Percentiles rank a stretch among this genome's conserved stretches.
These are phyloP conservation scores for Sinodicranocentrus sp. DNA, from an alignment of 2,888 invertebrate species.

Conservation along the genomic window DNA sequence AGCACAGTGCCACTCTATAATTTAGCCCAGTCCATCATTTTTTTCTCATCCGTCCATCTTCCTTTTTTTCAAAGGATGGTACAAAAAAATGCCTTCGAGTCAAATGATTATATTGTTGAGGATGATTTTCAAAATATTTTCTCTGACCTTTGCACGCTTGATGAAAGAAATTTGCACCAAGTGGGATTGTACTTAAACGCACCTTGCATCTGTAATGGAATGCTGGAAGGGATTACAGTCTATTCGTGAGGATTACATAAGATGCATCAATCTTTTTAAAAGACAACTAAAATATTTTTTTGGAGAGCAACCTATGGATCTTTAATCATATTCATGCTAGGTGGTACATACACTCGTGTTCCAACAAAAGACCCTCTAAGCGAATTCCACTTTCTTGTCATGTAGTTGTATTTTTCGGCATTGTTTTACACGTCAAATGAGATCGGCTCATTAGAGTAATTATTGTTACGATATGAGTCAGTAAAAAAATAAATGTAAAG, in stretches of 20 bases:
- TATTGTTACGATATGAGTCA: constrained; percentile 58
- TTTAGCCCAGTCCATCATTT: constrained; percentile 49
- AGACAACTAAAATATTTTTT: constrained; percentile 3
- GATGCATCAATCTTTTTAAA: constrained; percentile 6
- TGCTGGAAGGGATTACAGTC: constrained; percentile 9
- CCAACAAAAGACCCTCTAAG: constrained; percentile 8
- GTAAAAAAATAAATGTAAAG: constrained; percentile 41
- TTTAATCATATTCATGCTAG: constrained; percentile 51
- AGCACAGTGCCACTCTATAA: constrained; percentile 46
- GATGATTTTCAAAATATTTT: constrained; percentile 63
- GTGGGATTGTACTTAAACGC: not conserved
- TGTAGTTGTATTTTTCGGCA: constrained; percentile 48
- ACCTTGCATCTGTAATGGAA: not conserved
- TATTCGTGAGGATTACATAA: not conserved
- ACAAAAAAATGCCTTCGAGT: constrained; percentile 47
- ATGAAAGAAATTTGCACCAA: constrained; percentile 36
- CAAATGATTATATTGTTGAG: constrained; percentile 20
- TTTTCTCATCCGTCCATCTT: constrained; percentile 32
- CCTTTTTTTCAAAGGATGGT: constrained; percentile 15
- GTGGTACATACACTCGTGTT: constrained; percentile 30
- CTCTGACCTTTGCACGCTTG: constrained; percentile 27
- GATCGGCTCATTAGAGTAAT: constrained; percentile 66
- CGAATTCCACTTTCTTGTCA: constrained; percentile 48
- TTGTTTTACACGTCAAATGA: constrained; percentile 63
- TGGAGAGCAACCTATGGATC: constrained; percentile 27